phyloP scores from a whole-genome alignment of 2,888 invertebrate genomes.

The Lumbricus terrestris region DNA sequence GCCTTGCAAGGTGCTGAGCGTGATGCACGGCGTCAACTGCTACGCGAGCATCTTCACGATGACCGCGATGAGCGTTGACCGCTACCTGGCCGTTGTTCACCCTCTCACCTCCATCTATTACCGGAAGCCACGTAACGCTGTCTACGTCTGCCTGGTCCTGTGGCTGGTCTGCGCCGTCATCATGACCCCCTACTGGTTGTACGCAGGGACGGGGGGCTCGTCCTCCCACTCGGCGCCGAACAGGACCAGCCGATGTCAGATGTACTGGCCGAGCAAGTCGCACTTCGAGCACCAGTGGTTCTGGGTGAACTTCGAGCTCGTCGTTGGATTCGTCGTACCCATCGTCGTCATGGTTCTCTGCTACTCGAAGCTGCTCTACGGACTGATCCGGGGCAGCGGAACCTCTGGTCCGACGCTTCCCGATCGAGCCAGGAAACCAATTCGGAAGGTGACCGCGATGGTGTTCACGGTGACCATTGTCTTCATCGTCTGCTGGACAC shows the following conservation, averaged over 20 bases:
- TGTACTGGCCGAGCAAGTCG: constrained; percentile 28
- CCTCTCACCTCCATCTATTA: constrained; percentile 34
- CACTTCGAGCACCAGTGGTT: constrained; percentile 29
- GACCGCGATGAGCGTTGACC: constrained; percentile 38
- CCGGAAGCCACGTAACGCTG: constrained; percentile 33
- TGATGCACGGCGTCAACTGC: constrained; percentile 34
- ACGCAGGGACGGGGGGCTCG: constrained; percentile 20
- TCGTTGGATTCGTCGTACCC: constrained; percentile 36
- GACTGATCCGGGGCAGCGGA: constrained; percentile 21
- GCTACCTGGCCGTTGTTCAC: constrained; percentile 37
- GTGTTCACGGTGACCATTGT: constrained; percentile 36
- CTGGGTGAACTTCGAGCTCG: constrained; percentile 35
- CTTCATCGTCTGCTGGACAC: constrained; percentile 37
- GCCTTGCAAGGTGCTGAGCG: constrained; percentile 35
- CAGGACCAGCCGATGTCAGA: constrained; percentile 15
- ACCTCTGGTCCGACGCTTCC: background rate
- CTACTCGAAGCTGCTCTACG: constrained; percentile 32
- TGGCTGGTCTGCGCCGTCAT: constrained; percentile 33
- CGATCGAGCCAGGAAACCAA: constrained; percentile 24
- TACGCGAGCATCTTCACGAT: constrained; percentile 39
- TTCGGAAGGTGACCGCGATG: constrained; percentile 35
- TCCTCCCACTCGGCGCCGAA: background rate
- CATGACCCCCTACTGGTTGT: constrained; percentile 37
- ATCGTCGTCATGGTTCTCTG: constrained; percentile 36
- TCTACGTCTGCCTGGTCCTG: constrained; percentile 32